Evolutionary conservation across 2,888 invertebrate genomes (phyloP).

Genomic region (Cataglyphis cursor): DNA sequence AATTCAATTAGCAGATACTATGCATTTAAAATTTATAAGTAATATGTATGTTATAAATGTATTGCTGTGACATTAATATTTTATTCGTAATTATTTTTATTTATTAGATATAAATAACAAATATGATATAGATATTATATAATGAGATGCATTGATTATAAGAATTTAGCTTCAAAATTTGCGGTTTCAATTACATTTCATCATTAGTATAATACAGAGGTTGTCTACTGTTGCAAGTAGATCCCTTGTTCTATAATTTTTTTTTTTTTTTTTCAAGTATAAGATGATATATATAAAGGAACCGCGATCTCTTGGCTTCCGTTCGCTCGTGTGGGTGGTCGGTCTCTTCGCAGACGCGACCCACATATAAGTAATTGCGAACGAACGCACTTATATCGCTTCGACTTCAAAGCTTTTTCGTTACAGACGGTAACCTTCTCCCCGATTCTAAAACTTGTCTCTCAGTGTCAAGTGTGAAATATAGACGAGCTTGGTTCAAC

Average conservation of each 20-base stretch:
- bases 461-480: conserved; percentile 28
- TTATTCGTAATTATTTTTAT: neutral
- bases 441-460: conserved; percentile 17
- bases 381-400: conserved; percentile 18
- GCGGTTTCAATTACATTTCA: neutral
- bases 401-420: conserved; percentile 38
- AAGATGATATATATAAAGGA: neutral
- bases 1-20: neutral
- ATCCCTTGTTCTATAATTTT: neutral
- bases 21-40: neutral
- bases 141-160: conserved; percentile 8
- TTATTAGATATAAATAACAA: neutral
- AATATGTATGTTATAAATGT: neutral
- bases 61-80: neutral
- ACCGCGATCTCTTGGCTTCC: neutral
- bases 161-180: neutral
- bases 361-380: conserved; percentile 53
- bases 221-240: neutral
- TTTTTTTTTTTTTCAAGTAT: neutral
- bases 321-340: conserved; percentile 39
- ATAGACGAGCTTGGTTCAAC: conserved; percentile 1
- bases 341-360: conserved; percentile 46
- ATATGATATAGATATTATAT: neutral
- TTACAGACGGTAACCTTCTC: conserved; percentile 23
- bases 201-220: neutral